These are phyloP conservation scores for Neoascia interrupta DNA, from an alignment of 2,888 invertebrate species.

Conservation along the genomic window DNA sequence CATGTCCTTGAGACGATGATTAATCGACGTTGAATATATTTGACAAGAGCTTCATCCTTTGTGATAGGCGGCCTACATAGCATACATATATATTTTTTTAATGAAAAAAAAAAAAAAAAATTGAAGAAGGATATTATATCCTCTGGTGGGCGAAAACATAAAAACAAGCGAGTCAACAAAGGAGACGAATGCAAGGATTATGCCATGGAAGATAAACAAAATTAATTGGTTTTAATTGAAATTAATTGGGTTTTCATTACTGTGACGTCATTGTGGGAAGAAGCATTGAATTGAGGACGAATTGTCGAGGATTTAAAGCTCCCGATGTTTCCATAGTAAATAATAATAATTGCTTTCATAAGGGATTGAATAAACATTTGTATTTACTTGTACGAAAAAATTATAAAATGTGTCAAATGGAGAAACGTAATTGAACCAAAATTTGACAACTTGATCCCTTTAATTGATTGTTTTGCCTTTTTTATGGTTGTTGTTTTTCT, in stretches of 20 bases:
- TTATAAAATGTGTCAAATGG: neutral
- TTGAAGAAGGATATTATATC: no score
- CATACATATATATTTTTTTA: no score
- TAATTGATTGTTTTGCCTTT: neutral
- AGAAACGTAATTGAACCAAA: neutral
- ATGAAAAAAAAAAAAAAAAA: neutral
- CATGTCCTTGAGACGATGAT: slow-evolving; percentile 40
- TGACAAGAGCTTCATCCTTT: slow-evolving; percentile 25
- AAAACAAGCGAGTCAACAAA: no score
- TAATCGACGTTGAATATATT: slow-evolving; percentile 43
- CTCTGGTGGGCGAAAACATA: neutral
- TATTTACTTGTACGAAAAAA: neutral
- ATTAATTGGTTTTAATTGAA: slow-evolving; percentile 64
- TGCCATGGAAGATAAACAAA: slow-evolving; percentile 19
- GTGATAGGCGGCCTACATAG: no score
- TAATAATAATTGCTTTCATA: neutral
- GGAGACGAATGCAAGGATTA: slow-evolving; percentile 38
- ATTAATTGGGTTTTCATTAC: slow-evolving; percentile 55
- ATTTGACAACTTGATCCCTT: neutral
- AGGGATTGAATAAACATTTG: neutral
- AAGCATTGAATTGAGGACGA: slow-evolving; percentile 13
- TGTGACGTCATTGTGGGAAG: neutral
- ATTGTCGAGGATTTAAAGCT: slow-evolving; percentile 6
- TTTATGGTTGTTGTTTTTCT: no score
- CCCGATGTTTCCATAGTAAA: neutral